Conservation (phyloP, 1,140 invertebrate species). For the Leptonema lineaticorne region DNA sequence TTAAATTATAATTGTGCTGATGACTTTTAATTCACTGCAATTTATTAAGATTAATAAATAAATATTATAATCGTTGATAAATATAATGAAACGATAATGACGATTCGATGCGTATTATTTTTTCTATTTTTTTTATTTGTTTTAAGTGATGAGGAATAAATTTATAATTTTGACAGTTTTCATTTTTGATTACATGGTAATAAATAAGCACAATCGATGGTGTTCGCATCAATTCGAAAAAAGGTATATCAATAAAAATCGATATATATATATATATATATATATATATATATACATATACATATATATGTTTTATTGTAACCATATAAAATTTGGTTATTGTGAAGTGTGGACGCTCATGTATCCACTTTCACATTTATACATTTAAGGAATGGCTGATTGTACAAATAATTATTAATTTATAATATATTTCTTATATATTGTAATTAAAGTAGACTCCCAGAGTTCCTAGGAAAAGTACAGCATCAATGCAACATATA, state of each 20-base stretch:
- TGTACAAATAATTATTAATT: conserved; percentile 5
- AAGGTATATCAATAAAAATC: conserved; percentile 12
- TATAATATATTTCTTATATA: background rate
- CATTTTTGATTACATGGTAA: conserved; percentile 19
- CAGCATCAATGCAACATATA: too few relatives aligned
- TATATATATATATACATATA: too few relatives aligned
- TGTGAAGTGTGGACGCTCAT: background rate
- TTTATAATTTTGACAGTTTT: too few relatives aligned
- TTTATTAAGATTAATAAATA: background rate
- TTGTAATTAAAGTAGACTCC: conserved; percentile 2
- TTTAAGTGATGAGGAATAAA: background rate
- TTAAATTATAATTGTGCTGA: background rate
- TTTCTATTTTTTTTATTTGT: background rate
- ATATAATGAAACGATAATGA: background rate
- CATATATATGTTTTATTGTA: too few relatives aligned
- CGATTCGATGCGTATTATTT: background rate
- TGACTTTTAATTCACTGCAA: background rate
- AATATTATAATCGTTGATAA: too few relatives aligned
- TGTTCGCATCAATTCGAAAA: conserved; percentile 18
- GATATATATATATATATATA: background rate
- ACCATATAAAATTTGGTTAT: background rate
- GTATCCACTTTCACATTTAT: background rate
- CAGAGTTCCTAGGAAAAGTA: conserved; percentile 11
- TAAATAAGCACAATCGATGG: conserved; percentile 17
- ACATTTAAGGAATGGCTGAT: conserved; percentile 8